Percentiles rank a stretch among this genome's conserved stretches.
Evolutionary conservation across 2,113 vertebrate species (phyloP).

Genomic region (Scartelaos histophorus): DNA sequence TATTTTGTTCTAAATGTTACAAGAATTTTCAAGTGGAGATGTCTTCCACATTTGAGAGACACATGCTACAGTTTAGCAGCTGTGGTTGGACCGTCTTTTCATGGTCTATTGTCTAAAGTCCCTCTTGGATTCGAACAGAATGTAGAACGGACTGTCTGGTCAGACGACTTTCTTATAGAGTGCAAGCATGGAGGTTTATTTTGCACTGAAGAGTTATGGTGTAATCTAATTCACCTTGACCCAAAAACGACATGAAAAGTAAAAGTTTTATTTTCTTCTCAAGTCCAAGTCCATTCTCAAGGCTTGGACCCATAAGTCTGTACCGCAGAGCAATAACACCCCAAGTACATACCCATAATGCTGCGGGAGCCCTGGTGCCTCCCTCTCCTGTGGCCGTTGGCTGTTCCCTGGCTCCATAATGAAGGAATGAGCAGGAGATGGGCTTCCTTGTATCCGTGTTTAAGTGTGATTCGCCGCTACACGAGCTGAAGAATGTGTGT

Average conservation of each 20-base stretch:
- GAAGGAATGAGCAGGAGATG: conserved; percentile 56
- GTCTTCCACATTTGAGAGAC: too few relatives aligned
- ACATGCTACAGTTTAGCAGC: too few relatives aligned
- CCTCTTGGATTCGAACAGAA: too few relatives aligned
- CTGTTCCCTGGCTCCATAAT: conserved; percentile 37
- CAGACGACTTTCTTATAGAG: too few relatives aligned
- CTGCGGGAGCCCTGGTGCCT: background rate
- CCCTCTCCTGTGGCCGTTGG: conserved; percentile 23
- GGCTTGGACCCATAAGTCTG: background rate
- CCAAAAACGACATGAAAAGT: background rate
- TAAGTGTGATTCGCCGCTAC: conserved; percentile 82
- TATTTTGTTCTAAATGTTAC: too few relatives aligned
- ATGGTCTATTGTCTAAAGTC: too few relatives aligned
- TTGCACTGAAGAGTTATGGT: too few relatives aligned
- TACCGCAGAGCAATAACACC: background rate
- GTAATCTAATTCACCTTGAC: too few relatives aligned
- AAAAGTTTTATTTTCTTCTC: background rate
- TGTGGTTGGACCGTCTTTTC: too few relatives aligned
- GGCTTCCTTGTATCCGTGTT: conserved; percentile 73
- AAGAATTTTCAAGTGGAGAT: too few relatives aligned
- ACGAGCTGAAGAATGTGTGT: conserved; percentile 86
- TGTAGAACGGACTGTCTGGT: too few relatives aligned
- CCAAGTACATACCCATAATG: background rate
- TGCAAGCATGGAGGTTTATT: too few relatives aligned
- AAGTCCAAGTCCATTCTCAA: background rate